Base-by-base conservation (phyloP, 1,140 invertebrate species). In the Eurytemora carolleeae region DNA sequence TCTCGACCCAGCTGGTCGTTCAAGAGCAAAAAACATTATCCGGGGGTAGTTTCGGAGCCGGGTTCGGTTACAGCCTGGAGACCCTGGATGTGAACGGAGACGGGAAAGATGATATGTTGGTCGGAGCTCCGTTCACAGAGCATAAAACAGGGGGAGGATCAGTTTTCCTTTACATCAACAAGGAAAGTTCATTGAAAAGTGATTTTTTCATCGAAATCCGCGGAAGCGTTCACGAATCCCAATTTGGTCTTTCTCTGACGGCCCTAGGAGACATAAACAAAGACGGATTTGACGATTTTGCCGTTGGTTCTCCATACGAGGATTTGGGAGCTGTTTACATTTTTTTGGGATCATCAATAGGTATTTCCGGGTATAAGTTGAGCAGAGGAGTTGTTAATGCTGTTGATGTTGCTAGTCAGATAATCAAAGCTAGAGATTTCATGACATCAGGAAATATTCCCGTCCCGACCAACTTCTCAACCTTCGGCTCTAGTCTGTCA, bases 91-190 rank as follows among this genome's bases (percentile, higher is more conserved):
- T 87, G 1, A 82, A 85, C 68, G 75, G 73, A 2, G 85, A 89
- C 68, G 88, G 86, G 26, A 74, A 80, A 64, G 79, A 84, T 20
- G 92, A 96, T 76, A 74, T 96, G 7, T 75, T 93, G 54, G 85
- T 94, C 0, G 85, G 86, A 20, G 89, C 91, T 15, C 92, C 92
- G 17, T 90, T 93, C 72, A 93, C 88, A 69, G 93, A 90, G 62
- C 61, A 57, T 2, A 55, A 56, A 69, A 80, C 80, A 64, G 79
- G 78, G 53, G 91, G 88, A 31, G 92, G 92, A 24, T 87, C 90
- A 2, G 86, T 93, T 19, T 95, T 94, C 67, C 73, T 95, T 24
- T 96, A 88, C 69, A 73, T 86, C 68, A 83, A 87, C 68, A 65
- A 63, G 18, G 63, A 55, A n/a, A 20, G 20, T 1, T 2, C 17